Evolutionary conservation across 2,888 invertebrate species (phyloP).

Genomic region (Lasioglossum malachurum): DNA sequence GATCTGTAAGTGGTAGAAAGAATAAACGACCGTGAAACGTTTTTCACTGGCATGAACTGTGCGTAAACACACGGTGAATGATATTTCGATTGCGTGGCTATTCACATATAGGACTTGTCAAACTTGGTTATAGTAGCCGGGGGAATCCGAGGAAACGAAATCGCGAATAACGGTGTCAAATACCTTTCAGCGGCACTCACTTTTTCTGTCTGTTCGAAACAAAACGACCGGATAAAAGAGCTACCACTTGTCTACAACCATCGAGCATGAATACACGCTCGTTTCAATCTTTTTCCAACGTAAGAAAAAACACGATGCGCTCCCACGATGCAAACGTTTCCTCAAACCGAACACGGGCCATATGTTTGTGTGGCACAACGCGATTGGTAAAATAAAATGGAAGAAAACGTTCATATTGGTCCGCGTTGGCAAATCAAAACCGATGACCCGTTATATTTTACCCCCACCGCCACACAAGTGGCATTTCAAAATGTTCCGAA

Average conservation of each 20-base stretch:
- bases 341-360: slow-evolving; percentile 61
- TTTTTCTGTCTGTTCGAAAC: slow-evolving; percentile 47
- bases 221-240: slow-evolving; percentile 23
- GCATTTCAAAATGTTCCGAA: background rate
- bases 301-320: slow-evolving; percentile 60
- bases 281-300: slow-evolving; percentile 50
- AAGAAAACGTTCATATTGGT: slow-evolving; percentile 68
- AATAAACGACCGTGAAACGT: background rate
- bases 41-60: background rate
- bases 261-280: slow-evolving; percentile 41
- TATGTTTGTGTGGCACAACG: slow-evolving; percentile 82
- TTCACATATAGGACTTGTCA: slow-evolving; percentile 62
- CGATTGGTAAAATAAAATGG: slow-evolving; percentile 73
- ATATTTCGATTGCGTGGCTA: slow-evolving; percentile 31
- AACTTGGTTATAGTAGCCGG: slow-evolving; percentile 76
- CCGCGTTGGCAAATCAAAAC: slow-evolving; percentile 77
- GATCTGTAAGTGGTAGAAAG: background rate
- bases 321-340: slow-evolving; percentile 31
- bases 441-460: slow-evolving; percentile 38
- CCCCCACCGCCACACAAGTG: slow-evolving; percentile 2
- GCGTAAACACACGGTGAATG: background rate
- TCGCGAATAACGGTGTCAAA: slow-evolving; percentile 11
- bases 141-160: slow-evolving; percentile 11
- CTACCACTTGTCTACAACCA: slow-evolving; percentile 51
- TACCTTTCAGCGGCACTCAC: slow-evolving; percentile 39